Conservation (phyloP, 1,140 invertebrate species). For the Neuroterus valhalla region DNA sequence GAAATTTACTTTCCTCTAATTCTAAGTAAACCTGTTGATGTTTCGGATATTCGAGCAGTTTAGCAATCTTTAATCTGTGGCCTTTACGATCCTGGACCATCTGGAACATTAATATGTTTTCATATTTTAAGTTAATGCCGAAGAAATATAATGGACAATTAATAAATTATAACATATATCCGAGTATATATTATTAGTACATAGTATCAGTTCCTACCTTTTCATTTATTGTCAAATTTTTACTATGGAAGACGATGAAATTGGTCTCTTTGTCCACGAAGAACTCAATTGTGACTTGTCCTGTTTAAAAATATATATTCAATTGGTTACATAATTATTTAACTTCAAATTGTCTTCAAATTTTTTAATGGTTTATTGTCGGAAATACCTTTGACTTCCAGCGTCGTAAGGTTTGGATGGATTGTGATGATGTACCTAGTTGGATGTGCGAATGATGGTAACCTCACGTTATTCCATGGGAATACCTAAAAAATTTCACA, state of each 20-base stretch:
- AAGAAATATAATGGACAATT: background rate
- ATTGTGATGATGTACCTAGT: slow-evolving; percentile 91
- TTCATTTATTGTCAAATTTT: slow-evolving; percentile 91
- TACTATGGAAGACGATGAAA: slow-evolving; percentile 93
- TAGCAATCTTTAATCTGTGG: slow-evolving; percentile 82
- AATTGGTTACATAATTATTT: background rate
- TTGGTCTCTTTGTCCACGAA: slow-evolving; percentile 88
- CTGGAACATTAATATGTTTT: slow-evolving; percentile 67
- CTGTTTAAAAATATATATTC: slow-evolving; percentile 73
- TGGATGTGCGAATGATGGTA: slow-evolving; percentile 88
- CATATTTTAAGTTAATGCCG: background rate
- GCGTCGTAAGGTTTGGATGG: slow-evolving; percentile 94
- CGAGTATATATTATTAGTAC: too few species aligned
- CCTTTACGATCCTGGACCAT: slow-evolving; percentile 84
- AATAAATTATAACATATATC: too few species aligned
- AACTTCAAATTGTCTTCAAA: slow-evolving; percentile 8
- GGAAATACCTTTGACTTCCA: slow-evolving; percentile 87
- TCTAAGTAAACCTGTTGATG: slow-evolving; percentile 92
- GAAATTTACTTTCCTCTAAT: slow-evolving; percentile 83
- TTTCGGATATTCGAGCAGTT: slow-evolving; percentile 86
- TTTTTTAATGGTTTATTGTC: slow-evolving; percentile 10
- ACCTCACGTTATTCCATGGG: slow-evolving; percentile 91
- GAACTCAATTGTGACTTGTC: slow-evolving; percentile 90
- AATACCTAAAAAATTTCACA: slow-evolving; percentile 78
- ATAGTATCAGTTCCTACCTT: slow-evolving; percentile 77